Conservation (phyloP, 2,797 vertebrate species). For the Sebastes glaucus region DNA sequence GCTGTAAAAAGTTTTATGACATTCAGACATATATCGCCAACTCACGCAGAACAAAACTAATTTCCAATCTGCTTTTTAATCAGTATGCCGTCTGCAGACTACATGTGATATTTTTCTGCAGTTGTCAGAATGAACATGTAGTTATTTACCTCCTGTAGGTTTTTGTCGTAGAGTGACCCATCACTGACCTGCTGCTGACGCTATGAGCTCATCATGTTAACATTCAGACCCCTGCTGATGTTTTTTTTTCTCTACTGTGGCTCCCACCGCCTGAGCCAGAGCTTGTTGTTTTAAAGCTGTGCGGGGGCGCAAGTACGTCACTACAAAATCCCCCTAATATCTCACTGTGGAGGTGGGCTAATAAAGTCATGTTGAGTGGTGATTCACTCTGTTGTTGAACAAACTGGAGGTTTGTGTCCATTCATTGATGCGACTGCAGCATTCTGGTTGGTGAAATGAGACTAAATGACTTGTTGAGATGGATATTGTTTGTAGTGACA, state of each 20-base stretch:
- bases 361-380: neutral
- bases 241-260: constrained; percentile 43
- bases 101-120: neutral
- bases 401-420: neutral
- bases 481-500: neutral
- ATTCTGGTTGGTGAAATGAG: neutral
- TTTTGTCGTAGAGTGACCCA: constrained; percentile 15
- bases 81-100: too few relatives aligned
- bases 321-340: constrained; percentile 54
- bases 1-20: too few relatives aligned
- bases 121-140: neutral
- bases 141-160: neutral
- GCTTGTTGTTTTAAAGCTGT: constrained; percentile 68
- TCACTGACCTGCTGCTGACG: constrained; percentile 37
- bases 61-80: neutral
- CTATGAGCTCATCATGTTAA: constrained; percentile 62
- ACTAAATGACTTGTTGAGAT: neutral
- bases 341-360: constrained; percentile 10
- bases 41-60: neutral
- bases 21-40: neutral
- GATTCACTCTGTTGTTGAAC: neutral
- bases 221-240: constrained; percentile 54
- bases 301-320: constrained; percentile 41
- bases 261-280: constrained; percentile 36
- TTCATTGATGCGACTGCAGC: neutral